Conservation (phyloP, 1,140 invertebrate species). For the Aphelenchoides besseyi region DNA sequence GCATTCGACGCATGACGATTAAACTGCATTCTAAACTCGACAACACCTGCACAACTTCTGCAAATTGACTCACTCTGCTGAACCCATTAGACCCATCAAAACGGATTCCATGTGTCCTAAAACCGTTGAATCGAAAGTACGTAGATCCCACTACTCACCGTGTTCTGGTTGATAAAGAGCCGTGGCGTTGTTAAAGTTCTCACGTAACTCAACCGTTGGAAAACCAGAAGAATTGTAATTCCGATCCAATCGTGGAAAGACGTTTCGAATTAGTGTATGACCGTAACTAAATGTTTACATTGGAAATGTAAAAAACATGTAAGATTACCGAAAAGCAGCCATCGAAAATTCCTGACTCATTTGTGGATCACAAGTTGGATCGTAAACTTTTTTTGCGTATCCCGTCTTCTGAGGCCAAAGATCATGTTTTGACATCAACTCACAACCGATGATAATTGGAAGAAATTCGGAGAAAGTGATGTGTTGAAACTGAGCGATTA, state of each 20-base stretch:
- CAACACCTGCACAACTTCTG: not conserved
- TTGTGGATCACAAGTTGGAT: slow-evolving; percentile 54
- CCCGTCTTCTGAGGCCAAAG: slow-evolving; percentile 51
- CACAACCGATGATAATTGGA: slow-evolving; percentile 84
- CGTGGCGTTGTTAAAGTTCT: slow-evolving; percentile 56
- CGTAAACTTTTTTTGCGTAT: slow-evolving; percentile 53
- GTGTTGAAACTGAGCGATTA: slow-evolving; percentile 84
- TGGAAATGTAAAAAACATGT: slow-evolving; percentile 13
- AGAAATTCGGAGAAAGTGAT: slow-evolving; percentile 91
- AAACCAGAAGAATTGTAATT: slow-evolving; percentile 27
- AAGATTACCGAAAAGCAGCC: slow-evolving; percentile 63
- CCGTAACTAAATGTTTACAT: slow-evolving; percentile 65
- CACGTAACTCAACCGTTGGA: slow-evolving; percentile 26
- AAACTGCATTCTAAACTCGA: slow-evolving; percentile 49
- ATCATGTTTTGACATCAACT: slow-evolving; percentile 71
- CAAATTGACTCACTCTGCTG: slow-evolving; percentile 33
- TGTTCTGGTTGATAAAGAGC: slow-evolving; percentile 48
- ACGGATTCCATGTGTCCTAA: slow-evolving; percentile 55
- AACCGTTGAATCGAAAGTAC: too few species aligned
- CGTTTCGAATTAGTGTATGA: slow-evolving; percentile 68
- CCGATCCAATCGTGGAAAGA: slow-evolving; percentile 55
- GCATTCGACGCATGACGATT: slow-evolving; percentile 59
- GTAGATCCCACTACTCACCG: too few species aligned
- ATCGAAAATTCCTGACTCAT: slow-evolving; percentile 54
- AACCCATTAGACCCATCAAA: slow-evolving; percentile 57